phyloP scores from a whole-genome alignment of 2,113 vertebrate species.

The Chionodraco myersi region DNA sequence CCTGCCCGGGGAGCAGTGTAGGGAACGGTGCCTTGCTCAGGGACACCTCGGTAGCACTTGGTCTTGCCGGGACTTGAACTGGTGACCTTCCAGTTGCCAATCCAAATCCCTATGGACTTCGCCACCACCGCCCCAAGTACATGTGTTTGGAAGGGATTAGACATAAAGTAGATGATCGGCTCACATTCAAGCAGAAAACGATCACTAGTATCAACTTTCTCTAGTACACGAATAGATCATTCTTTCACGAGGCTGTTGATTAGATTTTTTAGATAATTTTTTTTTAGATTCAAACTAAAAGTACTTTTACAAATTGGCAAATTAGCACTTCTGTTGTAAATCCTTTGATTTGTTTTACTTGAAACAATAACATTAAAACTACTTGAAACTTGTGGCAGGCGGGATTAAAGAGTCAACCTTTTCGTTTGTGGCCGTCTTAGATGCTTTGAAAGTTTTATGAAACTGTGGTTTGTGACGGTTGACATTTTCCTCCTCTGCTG shows the following conservation, averaged over 20 bases:
- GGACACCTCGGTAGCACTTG: too few relatives aligned
- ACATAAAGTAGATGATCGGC: not conserved
- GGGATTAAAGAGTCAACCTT: constrained; percentile 18
- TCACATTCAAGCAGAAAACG: constrained; percentile 2
- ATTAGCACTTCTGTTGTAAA: constrained; percentile 19
- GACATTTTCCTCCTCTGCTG: constrained; percentile 50
- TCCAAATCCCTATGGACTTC: too few relatives aligned
- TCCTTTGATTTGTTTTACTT: constrained; percentile 21
- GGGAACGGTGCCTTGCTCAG: too few relatives aligned
- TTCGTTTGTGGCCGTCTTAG: constrained; percentile 43
- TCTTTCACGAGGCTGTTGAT: not conserved
- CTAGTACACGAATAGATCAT: not conserved
- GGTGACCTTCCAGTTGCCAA: too few relatives aligned
- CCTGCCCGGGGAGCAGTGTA: not conserved
- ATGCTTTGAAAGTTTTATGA: constrained; percentile 57
- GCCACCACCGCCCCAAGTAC: too few relatives aligned
- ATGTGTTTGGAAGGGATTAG: constrained; percentile 16
- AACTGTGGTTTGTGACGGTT: constrained; percentile 33
- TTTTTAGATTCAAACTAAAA: not conserved
- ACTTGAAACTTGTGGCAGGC: constrained; percentile 43
- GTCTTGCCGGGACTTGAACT: too few relatives aligned
- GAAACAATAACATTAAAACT: constrained; percentile 7
- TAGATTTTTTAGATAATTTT: not conserved
- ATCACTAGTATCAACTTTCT: not conserved
- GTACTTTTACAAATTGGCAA: not conserved